A percentile compares a stretch with the other conserved stretches of the same genome.
phyloP scores from a whole-genome alignment of 2,888 invertebrate genomes.

The Stenolophus ochropezus region DNA sequence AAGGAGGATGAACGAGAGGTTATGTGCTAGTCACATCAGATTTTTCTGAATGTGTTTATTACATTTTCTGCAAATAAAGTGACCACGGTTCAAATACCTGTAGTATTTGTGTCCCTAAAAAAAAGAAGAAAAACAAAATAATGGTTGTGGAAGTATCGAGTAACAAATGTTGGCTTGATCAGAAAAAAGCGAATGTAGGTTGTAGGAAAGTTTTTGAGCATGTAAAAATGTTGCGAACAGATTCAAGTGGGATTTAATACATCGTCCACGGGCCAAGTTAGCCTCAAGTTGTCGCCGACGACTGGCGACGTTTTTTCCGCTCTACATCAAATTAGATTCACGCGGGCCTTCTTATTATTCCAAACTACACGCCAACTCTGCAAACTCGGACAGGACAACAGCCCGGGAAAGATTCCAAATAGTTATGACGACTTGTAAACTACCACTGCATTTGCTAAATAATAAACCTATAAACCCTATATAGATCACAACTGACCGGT shows the following conservation, averaged over 20 bases:
- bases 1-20: too few relatives aligned
- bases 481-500: too few relatives aligned
- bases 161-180: constrained; percentile 23
- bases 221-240: constrained; percentile 46
- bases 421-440: background rate
- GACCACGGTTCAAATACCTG: too few relatives aligned
- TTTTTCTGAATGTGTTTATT: too few relatives aligned
- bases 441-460: too few relatives aligned
- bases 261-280: background rate
- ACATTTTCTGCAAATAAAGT: too few relatives aligned
- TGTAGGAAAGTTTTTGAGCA: constrained; percentile 41
- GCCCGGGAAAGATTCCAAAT: background rate
- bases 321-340: constrained; percentile 38
- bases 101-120: too few relatives aligned
- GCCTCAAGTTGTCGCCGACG: background rate
- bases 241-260: constrained; percentile 53
- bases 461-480: too few relatives aligned
- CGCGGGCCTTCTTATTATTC: constrained; percentile 20
- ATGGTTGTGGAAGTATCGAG: constrained; percentile 8
- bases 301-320: constrained; percentile 14
- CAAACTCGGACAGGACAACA: background rate
- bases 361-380: background rate
- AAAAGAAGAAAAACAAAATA: constrained; percentile 37
- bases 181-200: constrained; percentile 33
- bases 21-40: too few relatives aligned